Conservation (phyloP, 2,888 invertebrate genomes). For the Notocelia uddmanniana region DNA sequence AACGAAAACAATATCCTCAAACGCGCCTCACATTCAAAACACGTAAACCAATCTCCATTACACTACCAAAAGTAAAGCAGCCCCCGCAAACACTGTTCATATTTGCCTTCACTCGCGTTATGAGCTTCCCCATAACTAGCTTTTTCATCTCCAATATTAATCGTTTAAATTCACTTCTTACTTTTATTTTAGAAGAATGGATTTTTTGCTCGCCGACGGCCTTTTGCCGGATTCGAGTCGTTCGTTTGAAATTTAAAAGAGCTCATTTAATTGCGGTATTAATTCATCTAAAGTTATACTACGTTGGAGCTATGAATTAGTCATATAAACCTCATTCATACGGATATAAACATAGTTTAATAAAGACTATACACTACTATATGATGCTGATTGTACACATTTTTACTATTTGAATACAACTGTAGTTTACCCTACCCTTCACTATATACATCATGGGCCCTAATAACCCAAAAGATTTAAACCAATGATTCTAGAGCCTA, state of each 20-base stretch:
- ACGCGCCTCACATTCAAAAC: constrained; percentile 23
- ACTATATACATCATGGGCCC: too few species aligned
- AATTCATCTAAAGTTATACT: constrained; percentile 16
- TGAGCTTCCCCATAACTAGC: constrained; percentile 68
- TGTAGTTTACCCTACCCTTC: too few species aligned
- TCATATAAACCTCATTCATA: constrained; percentile 9
- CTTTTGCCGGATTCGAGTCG: constrained; percentile 43
- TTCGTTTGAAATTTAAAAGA: constrained; percentile 54
- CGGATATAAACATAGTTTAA: neutral
- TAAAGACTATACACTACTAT: too few species aligned
- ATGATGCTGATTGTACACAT: too few species aligned
- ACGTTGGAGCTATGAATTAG: constrained; percentile 17
- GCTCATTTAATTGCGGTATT: constrained; percentile 39
- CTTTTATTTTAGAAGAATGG: constrained; percentile 56
- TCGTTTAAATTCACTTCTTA: constrained; percentile 76
- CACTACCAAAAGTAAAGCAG: constrained; percentile 21
- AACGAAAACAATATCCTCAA: constrained; percentile 16
- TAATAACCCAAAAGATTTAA: too few species aligned
- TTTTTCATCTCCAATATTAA: constrained; percentile 77
- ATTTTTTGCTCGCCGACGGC: constrained; percentile 41
- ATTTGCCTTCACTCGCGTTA: constrained; percentile 69
- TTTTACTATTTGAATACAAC: too few species aligned
- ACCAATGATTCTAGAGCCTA: too few species aligned
- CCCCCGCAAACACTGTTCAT: constrained; percentile 55
- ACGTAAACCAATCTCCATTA: constrained; percentile 26